phyloP scores from a whole-genome alignment of 92 coral and sea anemone genomes.

The Ricordea florida region DNA sequence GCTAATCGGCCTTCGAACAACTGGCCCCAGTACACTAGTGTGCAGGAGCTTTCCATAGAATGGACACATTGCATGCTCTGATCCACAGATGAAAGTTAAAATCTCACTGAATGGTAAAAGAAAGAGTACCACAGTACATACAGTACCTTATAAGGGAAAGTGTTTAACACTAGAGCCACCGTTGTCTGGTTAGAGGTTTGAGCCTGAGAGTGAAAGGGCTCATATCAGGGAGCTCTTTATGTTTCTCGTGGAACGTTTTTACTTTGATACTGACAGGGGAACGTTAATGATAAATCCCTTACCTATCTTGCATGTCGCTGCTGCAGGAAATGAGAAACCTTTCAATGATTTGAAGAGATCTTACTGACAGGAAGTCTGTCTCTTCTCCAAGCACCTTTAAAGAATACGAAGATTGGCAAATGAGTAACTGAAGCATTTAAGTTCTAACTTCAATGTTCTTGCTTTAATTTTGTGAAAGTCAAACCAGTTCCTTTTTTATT shows the following conservation, averaged over 20 bases:
- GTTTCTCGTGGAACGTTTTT: not conserved
- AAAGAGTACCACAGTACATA: no score
- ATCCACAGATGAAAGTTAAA: no score
- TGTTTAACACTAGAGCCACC: no score
- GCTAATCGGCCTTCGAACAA: no score
- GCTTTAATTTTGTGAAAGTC: not conserved
- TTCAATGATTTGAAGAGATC: constrained; percentile 8
- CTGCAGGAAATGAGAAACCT: constrained; percentile 9
- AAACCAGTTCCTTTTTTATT: no score
- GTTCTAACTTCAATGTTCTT: not conserved
- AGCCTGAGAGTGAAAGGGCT: no score
- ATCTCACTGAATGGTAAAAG: no score
- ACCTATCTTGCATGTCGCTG: constrained; percentile 1
- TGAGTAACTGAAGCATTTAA: not conserved
- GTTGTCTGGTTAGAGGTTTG: no score
- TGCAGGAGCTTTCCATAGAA: no score
- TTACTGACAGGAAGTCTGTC: constrained; percentile 13
- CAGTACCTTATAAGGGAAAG: no score
- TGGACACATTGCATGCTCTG: no score
- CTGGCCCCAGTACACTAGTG: no score
- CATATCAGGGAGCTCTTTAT: not conserved
- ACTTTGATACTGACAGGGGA: not conserved
- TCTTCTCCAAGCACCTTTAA: constrained; percentile 25
- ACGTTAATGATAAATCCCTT: not conserved
- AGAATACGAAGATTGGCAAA: not conserved